Evolutionary conservation across 2,888 invertebrate species (phyloP), one percentile per base, ranked within the genome.

Genomic region (Aleiodes leptofemur): DNA sequence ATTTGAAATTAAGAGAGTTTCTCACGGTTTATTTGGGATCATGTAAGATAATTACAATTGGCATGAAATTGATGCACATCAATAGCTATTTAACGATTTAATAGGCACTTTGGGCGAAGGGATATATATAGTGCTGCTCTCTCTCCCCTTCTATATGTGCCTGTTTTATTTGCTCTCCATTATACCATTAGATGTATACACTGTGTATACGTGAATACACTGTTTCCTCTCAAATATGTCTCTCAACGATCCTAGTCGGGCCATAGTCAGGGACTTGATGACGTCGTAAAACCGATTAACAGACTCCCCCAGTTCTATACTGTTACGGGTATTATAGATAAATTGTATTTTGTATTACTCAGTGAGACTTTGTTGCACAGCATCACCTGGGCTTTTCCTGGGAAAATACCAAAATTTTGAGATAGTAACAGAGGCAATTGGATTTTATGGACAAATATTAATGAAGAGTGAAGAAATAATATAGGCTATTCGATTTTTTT

Each of bases 231-330:
- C 68, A n/a, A 68, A 68, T 64, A 38, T 68, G 51, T 68, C 68
- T 51, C 68, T 68, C 51, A 68, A 68, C 53, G 51, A 68, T 51
- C 29, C 68, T 68, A 23, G n/a, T 51, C 68, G 31, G n/a, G 14
- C 31, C 29, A 51, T 34, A 31, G 29, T 31, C n/a, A 71, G 50
- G 38, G 51, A 61, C 61, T 72, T 61, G 51, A 72, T 72, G 72
- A 72, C 50, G 61, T 61, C 61, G 31, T 72, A 61, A 72, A 72
- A 72, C 34, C 72, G 72, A 61, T 72, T 72, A 72, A 72, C 61
- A 23, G 14, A 51, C 38, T 50, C 70, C 50, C 50, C 61, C 50
- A 59, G 59, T 64, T 23, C 48, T 43, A n/a, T 43, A 3, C 64
- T 14, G 16, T 48, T 64, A 43, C 43, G 64, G 34, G 34, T 64